Base-by-base conservation (phyloP, 37 sponge, comb jelly and placozoan species). In the Dysidea cf. avara region DNA sequence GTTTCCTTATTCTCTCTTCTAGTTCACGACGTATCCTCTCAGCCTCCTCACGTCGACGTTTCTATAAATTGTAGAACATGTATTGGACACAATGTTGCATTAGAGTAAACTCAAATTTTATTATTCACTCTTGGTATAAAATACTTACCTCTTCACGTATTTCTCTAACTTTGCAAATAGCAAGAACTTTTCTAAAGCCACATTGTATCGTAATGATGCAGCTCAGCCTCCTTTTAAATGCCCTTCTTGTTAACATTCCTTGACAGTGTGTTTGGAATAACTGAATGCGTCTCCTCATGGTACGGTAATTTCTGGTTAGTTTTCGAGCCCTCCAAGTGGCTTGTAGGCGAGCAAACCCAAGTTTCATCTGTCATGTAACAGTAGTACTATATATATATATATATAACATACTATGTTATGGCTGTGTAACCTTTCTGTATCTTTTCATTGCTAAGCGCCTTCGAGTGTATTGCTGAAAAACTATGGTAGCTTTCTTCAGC, bases 351-450 rank as follows among this genome's bases (percentile, higher is more conserved):
- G 55, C 28, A 53, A 95, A 95, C 1, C 96, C 96, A 47, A 81
- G 65, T 47, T 64, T 87, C 96, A 95, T 95, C 83, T 93, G 60
- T 36, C 18, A 9, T 35, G 7, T 17, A 24, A 18, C 22, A 68
- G 56, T 12, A n/a, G 26, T 2, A n/a, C 25, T 68, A 33, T 71
- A 21, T 69, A 6, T 74, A 17, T 11, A 20, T 6, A 69, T 17
- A 26, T 17, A 39, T 12, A 50, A n/a, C n/a, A n/a, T n/a, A n/a
- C n/a, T n/a, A n/a, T n/a, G n/a, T n/a, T n/a, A n/a, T n/a, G n/a
- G n/a, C n/a, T n/a, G n/a, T n/a, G n/a, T n/a, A n/a, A 87, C 92
- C 51, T 76, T 95, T 22, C 82, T 58, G 77, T 83, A 95, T 37
- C 62, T 33, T 39, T 72, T 74, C 33, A 59, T 32, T 18, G 52